Percentiles rank a stretch among this genome's conserved stretches.
These are phyloP conservation scores for Drosophila ochracea DNA, from an alignment of 2,888 invertebrate genomes.

Conservation along the genomic window DNA sequence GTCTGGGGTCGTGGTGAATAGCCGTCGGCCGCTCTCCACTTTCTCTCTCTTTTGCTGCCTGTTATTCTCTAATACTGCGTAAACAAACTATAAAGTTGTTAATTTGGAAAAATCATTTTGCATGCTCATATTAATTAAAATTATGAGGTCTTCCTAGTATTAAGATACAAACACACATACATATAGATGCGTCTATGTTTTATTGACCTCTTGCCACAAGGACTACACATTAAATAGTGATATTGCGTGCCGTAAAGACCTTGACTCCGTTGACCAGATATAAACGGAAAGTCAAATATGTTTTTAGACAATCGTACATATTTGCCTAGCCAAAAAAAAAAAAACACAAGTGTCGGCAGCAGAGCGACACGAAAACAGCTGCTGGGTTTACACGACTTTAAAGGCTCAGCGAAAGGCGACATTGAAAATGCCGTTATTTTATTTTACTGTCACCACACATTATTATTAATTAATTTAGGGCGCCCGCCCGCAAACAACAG, in stretches of 20 bases:
- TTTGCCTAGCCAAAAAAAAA: slow-evolving; percentile 49
- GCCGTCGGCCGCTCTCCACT: slow-evolving; percentile 16
- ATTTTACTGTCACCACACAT: slow-evolving; percentile 47
- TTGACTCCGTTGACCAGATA: slow-evolving; percentile 66
- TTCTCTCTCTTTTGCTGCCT: neutral
- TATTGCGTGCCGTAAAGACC: slow-evolving; percentile 71
- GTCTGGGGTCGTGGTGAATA: slow-evolving; percentile 53
- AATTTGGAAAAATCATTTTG: slow-evolving; percentile 49
- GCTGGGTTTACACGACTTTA: slow-evolving; percentile 50
- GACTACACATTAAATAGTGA: slow-evolving; percentile 62
- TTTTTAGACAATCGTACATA: slow-evolving; percentile 12
- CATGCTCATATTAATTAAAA: slow-evolving; percentile 37
- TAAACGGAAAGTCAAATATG: slow-evolving; percentile 61
- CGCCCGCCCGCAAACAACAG: slow-evolving; percentile 44
- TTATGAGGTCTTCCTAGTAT: slow-evolving; percentile 15
- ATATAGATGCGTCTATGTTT: slow-evolving; percentile 14
- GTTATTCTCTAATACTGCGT: slow-evolving; percentile 48
- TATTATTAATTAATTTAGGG: slow-evolving; percentile 76
- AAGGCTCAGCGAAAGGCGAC: slow-evolving; percentile 23
- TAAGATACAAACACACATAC: neutral
- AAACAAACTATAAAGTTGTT: slow-evolving; percentile 63
- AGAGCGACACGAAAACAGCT: slow-evolving; percentile 57
- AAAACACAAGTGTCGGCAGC: slow-evolving; percentile 24
- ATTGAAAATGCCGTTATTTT: slow-evolving; percentile 7
- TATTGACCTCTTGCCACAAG: slow-evolving; percentile 42